Evolutionary conservation across 2,888 invertebrate genomes (phyloP).

Genomic region (Prenolepis imparis): DNA sequence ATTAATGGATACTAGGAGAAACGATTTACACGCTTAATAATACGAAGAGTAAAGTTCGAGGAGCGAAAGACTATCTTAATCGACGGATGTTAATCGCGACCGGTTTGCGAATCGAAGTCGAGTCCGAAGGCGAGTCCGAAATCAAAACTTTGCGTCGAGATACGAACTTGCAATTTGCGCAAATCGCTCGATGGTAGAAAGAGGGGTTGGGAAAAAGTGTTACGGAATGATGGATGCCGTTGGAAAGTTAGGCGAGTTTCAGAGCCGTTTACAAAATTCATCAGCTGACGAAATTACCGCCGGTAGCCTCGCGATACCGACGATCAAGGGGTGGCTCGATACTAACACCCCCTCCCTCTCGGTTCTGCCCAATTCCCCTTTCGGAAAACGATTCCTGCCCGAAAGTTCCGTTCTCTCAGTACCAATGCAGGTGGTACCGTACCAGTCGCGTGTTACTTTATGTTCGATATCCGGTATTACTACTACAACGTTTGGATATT

Average conservation of each 20-base stretch:
- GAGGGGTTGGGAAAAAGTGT: conserved; percentile 52
- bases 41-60: conserved; percentile 51
- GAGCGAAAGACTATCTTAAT: conserved; percentile 66
- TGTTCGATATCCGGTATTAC: conserved; percentile 75
- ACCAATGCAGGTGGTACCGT: conserved; percentile 84
- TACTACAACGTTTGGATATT: conserved; percentile 58
- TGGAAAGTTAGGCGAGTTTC: conserved; percentile 70
- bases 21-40: conserved; percentile 29
- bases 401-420: conserved; percentile 78
- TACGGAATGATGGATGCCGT: conserved; percentile 67
- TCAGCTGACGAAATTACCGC: conserved; percentile 69
- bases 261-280: conserved; percentile 73
- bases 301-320: conserved; percentile 50
- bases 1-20: not conserved
- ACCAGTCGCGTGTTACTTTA: conserved; percentile 85
- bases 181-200: conserved; percentile 27
- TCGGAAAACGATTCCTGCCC: conserved; percentile 78
- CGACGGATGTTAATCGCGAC: conserved; percentile 70
- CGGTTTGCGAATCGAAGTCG: conserved; percentile 62
- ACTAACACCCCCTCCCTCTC: conserved; percentile 48
- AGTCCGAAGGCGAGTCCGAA: conserved; percentile 35
- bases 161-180: conserved; percentile 62
- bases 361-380: conserved; percentile 57
- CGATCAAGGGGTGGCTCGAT: conserved; percentile 59
- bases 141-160: conserved; percentile 64